Evolutionary conservation across 2,888 invertebrate species (phyloP), one percentile per base, ranked within the genome.

Genomic region (Tiliacea citrago): DNA sequence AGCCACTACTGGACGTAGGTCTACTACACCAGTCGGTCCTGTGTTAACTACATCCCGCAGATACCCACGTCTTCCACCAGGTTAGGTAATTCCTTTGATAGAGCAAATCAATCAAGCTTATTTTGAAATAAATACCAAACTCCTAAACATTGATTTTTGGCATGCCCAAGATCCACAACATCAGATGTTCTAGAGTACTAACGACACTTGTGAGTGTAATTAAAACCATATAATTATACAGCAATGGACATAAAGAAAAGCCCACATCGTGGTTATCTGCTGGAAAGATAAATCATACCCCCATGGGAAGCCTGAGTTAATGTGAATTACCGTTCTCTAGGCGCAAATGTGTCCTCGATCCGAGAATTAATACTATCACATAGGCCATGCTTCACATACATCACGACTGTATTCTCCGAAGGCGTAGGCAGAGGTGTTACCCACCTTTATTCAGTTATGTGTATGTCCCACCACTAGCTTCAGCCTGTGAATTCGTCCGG

Each of bases 211-310:
- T 53, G 45, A 55, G 45, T 39, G 61, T 69, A 67, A 70, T 73
- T 66, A 72, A 66, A 66, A 53, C 57, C 47, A 10, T 69, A 69
- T 49, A 67, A 69, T 68, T 57, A 68, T 47, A 67, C 29, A 51
- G 45, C 35, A 67, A 39, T 45, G 51, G 53, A 58, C 42, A 67
- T 61, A 74, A 24, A 55, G 39, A 63, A 55, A 47, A 63, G 61
- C 67, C 69, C 39, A 72, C 58, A 78, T 78, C 51, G 55, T 68
- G 47, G 67, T 29, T 81, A 77, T 78, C 72, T 65, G 62, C 49
- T 60, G 70, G 63, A 62, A 29, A 73, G 60, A 82, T 86, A 86
- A 81, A 86, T 77, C 76, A 72, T 68, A 70, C 53, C 61, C 87
- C 60, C 86, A 60, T 70, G 80, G 80, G 78, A 76, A 29, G 42